Percentiles rank a stretch among this genome's conserved stretches.
phyloP scores from a whole-genome alignment of 1,140 invertebrate species.

The Pygmarrhopalites habei region DNA sequence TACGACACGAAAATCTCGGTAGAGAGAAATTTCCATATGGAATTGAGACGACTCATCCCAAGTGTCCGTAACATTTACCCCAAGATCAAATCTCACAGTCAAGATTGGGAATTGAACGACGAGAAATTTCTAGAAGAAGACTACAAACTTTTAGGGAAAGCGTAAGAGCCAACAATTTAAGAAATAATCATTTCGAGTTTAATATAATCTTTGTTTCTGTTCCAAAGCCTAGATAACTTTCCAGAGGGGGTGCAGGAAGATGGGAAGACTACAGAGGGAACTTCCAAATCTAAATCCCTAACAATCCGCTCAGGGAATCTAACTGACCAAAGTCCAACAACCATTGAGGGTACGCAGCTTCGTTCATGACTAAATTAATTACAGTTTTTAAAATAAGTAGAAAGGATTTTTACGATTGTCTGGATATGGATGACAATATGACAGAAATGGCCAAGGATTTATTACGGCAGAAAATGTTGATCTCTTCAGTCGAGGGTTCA shows the following conservation, averaged over 20 bases:
- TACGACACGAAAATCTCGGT: slow-evolving; percentile 21
- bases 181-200: neutral
- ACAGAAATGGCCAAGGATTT: neutral
- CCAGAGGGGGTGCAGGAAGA: neutral
- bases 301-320: neutral
- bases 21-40: slow-evolving; percentile 8
- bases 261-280: neutral
- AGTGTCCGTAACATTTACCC: slow-evolving; percentile 31
- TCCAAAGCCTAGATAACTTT: neutral
- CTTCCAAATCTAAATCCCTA: neutral
- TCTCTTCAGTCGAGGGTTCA: neutral
- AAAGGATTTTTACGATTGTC: neutral
- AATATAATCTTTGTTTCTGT: neutral
- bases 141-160: neutral
- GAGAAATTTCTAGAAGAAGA: neutral
- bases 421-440: neutral
- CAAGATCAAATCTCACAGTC: neutral
- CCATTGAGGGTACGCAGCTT: neutral
- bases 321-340: neutral
- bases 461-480: neutral
- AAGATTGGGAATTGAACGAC: neutral
- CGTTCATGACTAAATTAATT: neutral
- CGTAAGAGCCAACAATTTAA: neutral
- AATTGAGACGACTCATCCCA: slow-evolving; percentile 19
- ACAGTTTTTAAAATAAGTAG: neutral